Evolutionary conservation across 2,888 invertebrate species (phyloP), one percentile per base, ranked within the genome.

Genomic region (Clistopyga incitator): DNA sequence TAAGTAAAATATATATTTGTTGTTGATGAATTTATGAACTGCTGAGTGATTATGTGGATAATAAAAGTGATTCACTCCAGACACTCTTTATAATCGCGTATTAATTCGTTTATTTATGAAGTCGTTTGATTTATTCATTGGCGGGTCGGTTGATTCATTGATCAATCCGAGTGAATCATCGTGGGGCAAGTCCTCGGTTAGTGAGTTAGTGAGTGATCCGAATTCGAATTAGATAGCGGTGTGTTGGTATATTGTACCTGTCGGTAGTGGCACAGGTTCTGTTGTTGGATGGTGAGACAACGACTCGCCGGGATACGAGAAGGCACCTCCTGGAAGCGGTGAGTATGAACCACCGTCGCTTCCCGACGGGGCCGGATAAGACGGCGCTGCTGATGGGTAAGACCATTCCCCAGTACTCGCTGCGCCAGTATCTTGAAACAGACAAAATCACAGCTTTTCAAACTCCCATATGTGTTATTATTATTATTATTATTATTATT

Each of bases 271-370:
- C 80, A 93, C 92, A 3, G 93, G 93, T 81, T 93, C 93, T 67
- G 93, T 92, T 82, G 91, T 92, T n/a, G 93, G 91, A 86, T 93
- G 93, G 87, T 93, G 93, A 50, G 93, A 89, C 50, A 93, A 88
- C 11, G 93, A 90, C 87, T 93, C 93, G 4, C 92, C 92, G n/a
- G 93, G 93, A 84, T 93, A 93, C 42, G 93, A 92, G 86, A 93
- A 93, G 45, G 93, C 93, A 54, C 93, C 93, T 42, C 90, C 92
- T 71, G 93, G 93, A 82, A 93, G 88, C 52, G 93, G 93, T n/a
- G 93, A 93, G 80, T 93, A 93, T 18, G 93, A 92, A 75, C 92
- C 92, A 70, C 89, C 89, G 85, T 88, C 90, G 84, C 91, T 92
- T 76, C 90, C 91, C 38, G 92, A 90, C 78, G 92, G 91, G 13